Conservation (phyloP, 2,113 vertebrate species). For the Pachypanchax playfairii region DNA sequence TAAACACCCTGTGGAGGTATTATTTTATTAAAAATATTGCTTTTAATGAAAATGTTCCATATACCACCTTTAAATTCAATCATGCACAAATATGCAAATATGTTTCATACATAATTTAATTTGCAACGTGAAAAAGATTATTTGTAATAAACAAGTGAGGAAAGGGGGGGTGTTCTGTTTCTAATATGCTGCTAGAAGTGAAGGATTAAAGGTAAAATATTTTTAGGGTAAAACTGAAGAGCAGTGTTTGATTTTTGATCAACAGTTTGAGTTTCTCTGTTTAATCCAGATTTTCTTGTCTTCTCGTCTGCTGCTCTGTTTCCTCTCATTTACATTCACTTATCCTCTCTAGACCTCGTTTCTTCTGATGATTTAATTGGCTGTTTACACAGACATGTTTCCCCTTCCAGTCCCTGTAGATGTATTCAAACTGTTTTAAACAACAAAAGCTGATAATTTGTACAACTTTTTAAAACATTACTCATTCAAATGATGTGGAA, state of each 20-base stretch:
- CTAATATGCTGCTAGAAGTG: slow-evolving; percentile 14
- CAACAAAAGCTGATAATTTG: slow-evolving; percentile 28
- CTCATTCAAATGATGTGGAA: slow-evolving; percentile 13
- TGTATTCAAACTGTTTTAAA: slow-evolving; percentile 38
- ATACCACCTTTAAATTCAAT: too few species aligned
- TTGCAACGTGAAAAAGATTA: slow-evolving; percentile 48
- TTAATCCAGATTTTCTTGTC: background rate
- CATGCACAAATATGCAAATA: slow-evolving; percentile 50
- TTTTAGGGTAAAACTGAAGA: slow-evolving; percentile 4
- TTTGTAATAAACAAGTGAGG: slow-evolving; percentile 38
- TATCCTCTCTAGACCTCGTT: slow-evolving; percentile 26
- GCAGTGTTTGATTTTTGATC: background rate
- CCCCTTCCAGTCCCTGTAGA: slow-evolving; percentile 32
- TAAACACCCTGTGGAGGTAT: too few species aligned
- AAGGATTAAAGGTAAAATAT: slow-evolving; percentile 46
- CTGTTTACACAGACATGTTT: slow-evolving; percentile 44
- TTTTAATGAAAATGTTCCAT: too few species aligned
- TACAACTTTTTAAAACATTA: slow-evolving; percentile 11
- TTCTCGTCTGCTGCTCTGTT: slow-evolving; percentile 4
- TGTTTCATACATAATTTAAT: slow-evolving; percentile 58
- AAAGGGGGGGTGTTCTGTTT: slow-evolving; percentile 5
- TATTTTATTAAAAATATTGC: too few species aligned
- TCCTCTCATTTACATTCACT: slow-evolving; percentile 39
- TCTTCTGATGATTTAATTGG: slow-evolving; percentile 53
- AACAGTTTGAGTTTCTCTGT: slow-evolving; percentile 7